Evolutionary conservation across 2,113 vertebrate species (phyloP).

Genomic region (Calidris pugnax): DNA sequence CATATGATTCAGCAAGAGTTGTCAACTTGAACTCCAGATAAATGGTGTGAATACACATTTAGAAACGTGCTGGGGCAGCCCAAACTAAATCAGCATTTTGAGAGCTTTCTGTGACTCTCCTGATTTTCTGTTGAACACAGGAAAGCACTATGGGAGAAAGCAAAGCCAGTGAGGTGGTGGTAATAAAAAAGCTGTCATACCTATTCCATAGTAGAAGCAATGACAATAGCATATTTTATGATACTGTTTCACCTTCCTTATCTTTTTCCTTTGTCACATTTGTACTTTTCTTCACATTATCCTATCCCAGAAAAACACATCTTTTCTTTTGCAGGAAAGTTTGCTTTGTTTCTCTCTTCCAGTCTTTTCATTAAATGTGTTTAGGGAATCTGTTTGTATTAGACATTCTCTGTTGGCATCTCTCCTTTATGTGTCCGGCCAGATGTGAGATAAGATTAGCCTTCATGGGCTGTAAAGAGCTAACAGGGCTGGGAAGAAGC

Average conservation of each 20-base stretch:
- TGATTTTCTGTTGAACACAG: background rate
- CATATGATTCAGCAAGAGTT: background rate
- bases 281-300: background rate
- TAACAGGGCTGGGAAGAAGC: background rate
- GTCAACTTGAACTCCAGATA: background rate
- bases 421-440: background rate
- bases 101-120: background rate
- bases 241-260: background rate
- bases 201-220: background rate
- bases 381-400: background rate
- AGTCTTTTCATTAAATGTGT: background rate
- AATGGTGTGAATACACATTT: background rate
- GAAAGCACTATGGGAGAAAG: background rate
- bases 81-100: background rate
- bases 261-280: background rate
- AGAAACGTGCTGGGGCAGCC: background rate
- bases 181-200: background rate
- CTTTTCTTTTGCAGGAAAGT: background rate
- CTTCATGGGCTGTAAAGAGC: background rate
- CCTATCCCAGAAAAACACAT: background rate
- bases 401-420: background rate
- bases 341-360: background rate
- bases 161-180: background rate
- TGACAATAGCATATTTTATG: background rate
- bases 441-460: background rate